Evolutionary conservation across 2,797 vertebrate genomes (phyloP).

Genomic region (Lutjanus argentimaculatus): DNA sequence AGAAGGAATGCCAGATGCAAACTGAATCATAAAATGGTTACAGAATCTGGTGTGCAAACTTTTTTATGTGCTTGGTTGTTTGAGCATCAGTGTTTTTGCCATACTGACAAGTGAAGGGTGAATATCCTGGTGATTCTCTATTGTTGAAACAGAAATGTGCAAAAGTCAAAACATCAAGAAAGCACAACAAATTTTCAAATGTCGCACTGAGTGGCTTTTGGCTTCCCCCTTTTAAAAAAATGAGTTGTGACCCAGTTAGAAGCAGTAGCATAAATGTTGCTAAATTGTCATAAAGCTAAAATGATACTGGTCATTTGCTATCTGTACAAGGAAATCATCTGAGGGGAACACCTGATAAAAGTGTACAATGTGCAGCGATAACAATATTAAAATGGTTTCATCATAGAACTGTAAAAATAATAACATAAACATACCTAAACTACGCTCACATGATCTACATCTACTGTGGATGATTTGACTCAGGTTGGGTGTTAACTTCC

Average conservation of each 20-base stretch:
- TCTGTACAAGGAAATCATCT: background rate
- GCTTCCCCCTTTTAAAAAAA: background rate
- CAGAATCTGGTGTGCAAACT: background rate
- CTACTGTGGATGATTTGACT: conserved; percentile 28
- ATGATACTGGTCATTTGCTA: background rate
- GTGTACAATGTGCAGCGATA: background rate
- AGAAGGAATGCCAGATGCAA: background rate
- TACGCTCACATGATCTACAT: background rate
- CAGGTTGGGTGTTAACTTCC: conserved; percentile 50
- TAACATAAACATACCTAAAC: background rate
- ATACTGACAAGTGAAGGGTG: background rate
- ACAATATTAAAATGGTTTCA: background rate
- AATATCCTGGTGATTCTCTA: background rate
- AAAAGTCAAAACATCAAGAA: no score
- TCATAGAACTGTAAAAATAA: background rate
- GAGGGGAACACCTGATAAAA: background rate
- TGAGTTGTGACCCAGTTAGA: background rate
- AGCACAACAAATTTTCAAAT: background rate
- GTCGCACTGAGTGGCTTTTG: background rate
- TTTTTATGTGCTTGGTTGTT: background rate
- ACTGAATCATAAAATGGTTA: background rate
- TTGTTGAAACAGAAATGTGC: background rate
- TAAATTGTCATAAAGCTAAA: background rate
- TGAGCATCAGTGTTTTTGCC: no score
- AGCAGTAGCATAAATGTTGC: background rate